Percentiles rank a stretch among this genome's conserved stretches.
Conservation (phyloP, 2,113 vertebrate genomes). For the Nothobranchius furzeri region DNA sequence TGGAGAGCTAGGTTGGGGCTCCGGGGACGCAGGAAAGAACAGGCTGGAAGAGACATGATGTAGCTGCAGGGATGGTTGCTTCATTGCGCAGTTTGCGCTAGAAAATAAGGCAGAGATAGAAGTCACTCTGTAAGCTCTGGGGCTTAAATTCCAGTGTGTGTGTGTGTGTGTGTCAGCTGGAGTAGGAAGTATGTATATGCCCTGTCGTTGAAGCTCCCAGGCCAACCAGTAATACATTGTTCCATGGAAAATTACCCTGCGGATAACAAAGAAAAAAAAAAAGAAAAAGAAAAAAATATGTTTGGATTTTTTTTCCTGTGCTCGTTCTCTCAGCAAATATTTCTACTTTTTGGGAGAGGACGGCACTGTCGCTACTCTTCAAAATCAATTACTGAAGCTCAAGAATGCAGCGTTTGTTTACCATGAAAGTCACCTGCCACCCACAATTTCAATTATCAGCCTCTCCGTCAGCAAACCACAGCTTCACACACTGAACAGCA, state of each 20-base stretch:
- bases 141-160: slow-evolving; percentile 11
- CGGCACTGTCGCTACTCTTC: slow-evolving; percentile 20
- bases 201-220: slow-evolving; percentile 51
- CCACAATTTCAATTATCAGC: slow-evolving; percentile 70
- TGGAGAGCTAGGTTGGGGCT: slow-evolving; percentile 52
- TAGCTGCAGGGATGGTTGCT: slow-evolving; percentile 64
- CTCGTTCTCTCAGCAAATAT: slow-evolving; percentile 12
- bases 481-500: slow-evolving; percentile 35
- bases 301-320: neutral
- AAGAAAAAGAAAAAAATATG: too few species aligned
- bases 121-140: slow-evolving; percentile 42
- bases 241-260: slow-evolving; percentile 53
- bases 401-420: slow-evolving; percentile 60
- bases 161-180: slow-evolving; percentile 25
- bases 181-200: slow-evolving; percentile 25
- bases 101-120: slow-evolving; percentile 55
- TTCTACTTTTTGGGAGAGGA: slow-evolving; percentile 5
- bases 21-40: slow-evolving; percentile 43
- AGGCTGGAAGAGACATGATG: slow-evolving; percentile 42
- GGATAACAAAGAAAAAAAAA: slow-evolving; percentile 13
- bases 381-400: slow-evolving; percentile 66
- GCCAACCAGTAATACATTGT: slow-evolving; percentile 30
- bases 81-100: slow-evolving; percentile 44
- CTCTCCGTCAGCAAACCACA: slow-evolving; percentile 35
- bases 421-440: slow-evolving; percentile 65